A percentile compares a stretch with the other conserved stretches of the same genome.
These are phyloP conservation scores for Hemibagrus wyckioides DNA, from an alignment of 2,113 vertebrate genomes.

Conservation along the genomic window DNA sequence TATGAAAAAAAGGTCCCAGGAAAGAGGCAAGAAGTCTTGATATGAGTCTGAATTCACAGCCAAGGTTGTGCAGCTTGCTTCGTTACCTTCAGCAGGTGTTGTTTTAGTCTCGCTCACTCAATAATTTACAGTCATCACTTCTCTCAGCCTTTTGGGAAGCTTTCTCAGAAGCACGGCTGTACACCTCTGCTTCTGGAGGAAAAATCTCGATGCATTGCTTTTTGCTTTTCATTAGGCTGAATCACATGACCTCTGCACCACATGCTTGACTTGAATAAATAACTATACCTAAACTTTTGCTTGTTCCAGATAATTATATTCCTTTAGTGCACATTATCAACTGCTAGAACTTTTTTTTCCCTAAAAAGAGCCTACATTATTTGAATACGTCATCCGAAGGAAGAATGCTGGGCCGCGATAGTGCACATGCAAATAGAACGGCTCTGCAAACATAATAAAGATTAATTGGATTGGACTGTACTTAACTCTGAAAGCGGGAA, in stretches of 20 bases:
- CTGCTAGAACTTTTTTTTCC: neutral
- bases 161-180: conserved; percentile 2
- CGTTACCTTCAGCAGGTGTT: conserved; percentile 42
- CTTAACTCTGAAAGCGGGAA: conserved; percentile 32
- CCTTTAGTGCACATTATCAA: neutral
- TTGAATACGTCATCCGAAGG: neutral
- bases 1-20: neutral
- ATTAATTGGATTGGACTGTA: conserved; percentile 46
- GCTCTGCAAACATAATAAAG: conserved; percentile 36
- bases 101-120: conserved; percentile 40
- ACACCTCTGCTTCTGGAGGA: neutral
- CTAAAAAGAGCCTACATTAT: neutral
- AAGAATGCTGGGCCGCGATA: neutral
- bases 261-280: conserved; percentile 33
- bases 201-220: conserved; percentile 3
- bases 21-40: neutral
- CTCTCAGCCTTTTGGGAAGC: conserved; percentile 19
- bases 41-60: neutral
- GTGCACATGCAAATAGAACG: conserved; percentile 15
- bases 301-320: conserved; percentile 3
- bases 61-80: conserved; percentile 15
- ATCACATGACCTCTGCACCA: conserved; percentile 22
- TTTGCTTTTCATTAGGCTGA: conserved; percentile 12
- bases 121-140: conserved; percentile 46
- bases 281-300: neutral